These are phyloP conservation scores for Arge pagana DNA, from an alignment of 2,888 invertebrate genomes.

Conservation along the genomic window DNA sequence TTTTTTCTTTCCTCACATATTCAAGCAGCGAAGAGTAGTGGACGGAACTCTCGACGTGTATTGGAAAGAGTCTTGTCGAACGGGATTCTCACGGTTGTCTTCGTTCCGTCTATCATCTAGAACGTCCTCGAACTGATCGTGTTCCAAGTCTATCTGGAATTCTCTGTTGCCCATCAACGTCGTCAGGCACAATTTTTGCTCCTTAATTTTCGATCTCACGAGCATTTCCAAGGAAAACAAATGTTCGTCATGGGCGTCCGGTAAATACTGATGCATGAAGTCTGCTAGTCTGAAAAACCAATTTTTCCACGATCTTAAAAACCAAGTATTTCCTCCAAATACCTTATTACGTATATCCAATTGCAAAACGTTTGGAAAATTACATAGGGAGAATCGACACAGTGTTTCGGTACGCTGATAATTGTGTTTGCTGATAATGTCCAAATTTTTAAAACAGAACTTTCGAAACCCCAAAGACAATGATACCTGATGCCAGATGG, in stretches of 20 bases:
- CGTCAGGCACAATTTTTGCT: conserved; percentile 64
- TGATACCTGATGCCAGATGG: too few species aligned
- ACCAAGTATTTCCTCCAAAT: background rate
- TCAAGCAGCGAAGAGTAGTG: conserved; percentile 77
- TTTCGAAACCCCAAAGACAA: too few species aligned
- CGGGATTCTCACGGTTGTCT: conserved; percentile 59
- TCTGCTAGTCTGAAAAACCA: conserved; percentile 65
- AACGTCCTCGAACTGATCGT: conserved; percentile 30
- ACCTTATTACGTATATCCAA: background rate
- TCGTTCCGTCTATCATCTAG: conserved; percentile 40
- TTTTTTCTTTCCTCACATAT: conserved; percentile 64
- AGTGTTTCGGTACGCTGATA: too few species aligned
- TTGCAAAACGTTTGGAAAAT: background rate
- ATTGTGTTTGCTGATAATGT: too few species aligned
- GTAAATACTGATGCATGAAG: conserved; percentile 79
- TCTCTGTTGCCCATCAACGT: conserved; percentile 60
- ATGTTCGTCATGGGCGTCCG: conserved; percentile 77
- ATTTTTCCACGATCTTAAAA: background rate
- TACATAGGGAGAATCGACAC: too few species aligned
- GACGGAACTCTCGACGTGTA: conserved; percentile 74
- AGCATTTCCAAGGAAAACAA: conserved; percentile 76
- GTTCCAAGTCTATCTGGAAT: conserved; percentile 49
- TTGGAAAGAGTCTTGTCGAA: conserved; percentile 65
- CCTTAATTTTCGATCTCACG: conserved; percentile 59
- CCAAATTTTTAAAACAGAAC: background rate